A percentile compares a stretch with the other conserved stretches of the same genome.
phyloP scores from a whole-genome alignment of 2,797 vertebrate genomes.

The Schizothorax lantsangensis region DNA sequence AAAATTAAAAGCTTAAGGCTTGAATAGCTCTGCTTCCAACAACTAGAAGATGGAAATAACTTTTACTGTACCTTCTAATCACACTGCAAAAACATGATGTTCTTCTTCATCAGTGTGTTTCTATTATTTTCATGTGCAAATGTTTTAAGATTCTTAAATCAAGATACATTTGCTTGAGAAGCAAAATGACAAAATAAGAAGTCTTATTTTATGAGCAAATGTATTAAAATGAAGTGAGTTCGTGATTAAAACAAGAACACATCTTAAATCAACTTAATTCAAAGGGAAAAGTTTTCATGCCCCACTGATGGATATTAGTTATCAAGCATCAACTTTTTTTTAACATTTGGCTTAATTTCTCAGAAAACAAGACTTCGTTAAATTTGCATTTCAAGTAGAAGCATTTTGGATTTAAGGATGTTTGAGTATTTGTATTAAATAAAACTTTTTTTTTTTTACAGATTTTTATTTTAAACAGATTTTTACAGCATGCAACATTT shows the following conservation, averaged over 20 bases:
- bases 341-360: not conserved
- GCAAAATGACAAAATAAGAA: not conserved
- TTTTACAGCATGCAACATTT: not conserved
- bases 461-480: not conserved
- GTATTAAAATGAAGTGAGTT: not conserved
- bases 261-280: not conserved
- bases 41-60: not conserved
- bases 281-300: too few relatives aligned
- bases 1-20: too few relatives aligned
- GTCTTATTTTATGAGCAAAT: not conserved
- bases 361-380: not conserved
- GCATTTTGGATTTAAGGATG: not conserved
- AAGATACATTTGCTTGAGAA: not conserved
- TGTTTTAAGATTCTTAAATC: not conserved
- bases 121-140: not conserved
- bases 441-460: too few relatives aligned
- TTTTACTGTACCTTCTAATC: not conserved
- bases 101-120: not conserved
- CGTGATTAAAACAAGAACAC: not conserved
- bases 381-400: not conserved
- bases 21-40: not conserved
- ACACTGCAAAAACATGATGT: not conserved
- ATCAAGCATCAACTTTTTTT: too few relatives aligned
- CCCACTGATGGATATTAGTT: too few relatives aligned
- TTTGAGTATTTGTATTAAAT: not conserved